phyloP scores from a whole-genome alignment of 2,797 vertebrate species.

The Crenichthys baileyi region DNA sequence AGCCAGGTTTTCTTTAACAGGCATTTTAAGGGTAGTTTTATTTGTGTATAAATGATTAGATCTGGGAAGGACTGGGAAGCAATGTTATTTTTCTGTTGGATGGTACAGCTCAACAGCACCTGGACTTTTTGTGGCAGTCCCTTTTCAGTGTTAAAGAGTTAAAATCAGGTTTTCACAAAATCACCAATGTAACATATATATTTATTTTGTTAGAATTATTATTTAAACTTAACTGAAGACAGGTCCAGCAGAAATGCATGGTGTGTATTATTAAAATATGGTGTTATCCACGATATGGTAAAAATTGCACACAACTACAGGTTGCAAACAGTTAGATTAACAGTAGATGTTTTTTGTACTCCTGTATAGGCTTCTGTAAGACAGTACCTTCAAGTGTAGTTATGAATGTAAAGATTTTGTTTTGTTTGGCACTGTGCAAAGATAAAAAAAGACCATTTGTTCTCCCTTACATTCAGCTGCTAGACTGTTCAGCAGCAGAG shows the following conservation, averaged over 20 bases:
- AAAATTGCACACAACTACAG: neutral
- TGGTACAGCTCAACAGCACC: neutral
- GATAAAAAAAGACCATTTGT: neutral
- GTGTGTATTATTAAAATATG: neutral
- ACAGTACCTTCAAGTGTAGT: neutral
- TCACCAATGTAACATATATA: neutral
- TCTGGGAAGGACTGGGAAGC: neutral
- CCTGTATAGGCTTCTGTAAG: neutral
- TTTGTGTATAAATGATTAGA: neutral
- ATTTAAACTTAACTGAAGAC: neutral
- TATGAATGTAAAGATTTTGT: conserved; percentile 1
- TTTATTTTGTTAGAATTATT: neutral
- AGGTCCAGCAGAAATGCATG: neutral
- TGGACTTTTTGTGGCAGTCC: neutral
- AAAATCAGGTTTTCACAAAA: neutral
- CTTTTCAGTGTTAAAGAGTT: neutral
- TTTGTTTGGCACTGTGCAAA: neutral
- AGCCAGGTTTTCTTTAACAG: neutral
- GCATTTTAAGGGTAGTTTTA: no score
- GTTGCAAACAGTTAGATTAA: neutral
- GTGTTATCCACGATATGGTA: neutral
- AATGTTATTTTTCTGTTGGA: neutral
- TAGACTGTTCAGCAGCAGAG: neutral
- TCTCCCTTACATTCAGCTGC: neutral
- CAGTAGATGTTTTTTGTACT: neutral